A percentile compares a stretch with the other conserved stretches of the same genome.
Evolutionary conservation across 2,797 vertebrate species (phyloP).

Genomic region (Scyliorhinus canicula): DNA sequence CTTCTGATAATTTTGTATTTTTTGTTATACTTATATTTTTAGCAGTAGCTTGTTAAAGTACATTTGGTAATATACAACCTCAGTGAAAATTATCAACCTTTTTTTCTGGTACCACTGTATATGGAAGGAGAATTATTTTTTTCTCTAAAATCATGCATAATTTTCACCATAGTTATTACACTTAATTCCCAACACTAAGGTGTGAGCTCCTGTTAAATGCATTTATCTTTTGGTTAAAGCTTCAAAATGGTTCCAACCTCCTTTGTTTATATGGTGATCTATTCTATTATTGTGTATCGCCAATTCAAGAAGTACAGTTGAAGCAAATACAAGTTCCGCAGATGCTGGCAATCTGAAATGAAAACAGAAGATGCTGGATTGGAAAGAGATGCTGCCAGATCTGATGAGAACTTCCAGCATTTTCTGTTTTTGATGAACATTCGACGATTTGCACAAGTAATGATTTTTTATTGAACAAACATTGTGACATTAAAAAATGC

Average conservation of each 20-base stretch:
- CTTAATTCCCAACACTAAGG: neutral
- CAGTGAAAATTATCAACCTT: neutral
- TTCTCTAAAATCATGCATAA: neutral
- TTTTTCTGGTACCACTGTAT: constrained; percentile 35
- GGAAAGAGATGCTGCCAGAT: too few relatives aligned
- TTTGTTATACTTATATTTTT: neutral
- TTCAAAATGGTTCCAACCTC: neutral
- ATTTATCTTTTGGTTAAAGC: neutral
- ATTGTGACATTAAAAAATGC: neutral
- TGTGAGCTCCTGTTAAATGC: constrained; percentile 17
- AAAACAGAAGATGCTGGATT: too few relatives aligned
- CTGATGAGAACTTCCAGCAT: too few relatives aligned
- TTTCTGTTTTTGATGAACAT: neutral
- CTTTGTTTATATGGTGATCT: neutral
- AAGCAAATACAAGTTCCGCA: too few relatives aligned
- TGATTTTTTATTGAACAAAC: neutral
- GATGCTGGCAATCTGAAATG: too few relatives aligned
- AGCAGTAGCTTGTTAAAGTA: neutral
- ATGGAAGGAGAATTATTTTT: neutral
- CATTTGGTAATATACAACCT: neutral
- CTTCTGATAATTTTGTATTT: neutral
- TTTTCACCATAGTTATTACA: neutral
- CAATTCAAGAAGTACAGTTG: neutral
- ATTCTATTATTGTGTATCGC: neutral
- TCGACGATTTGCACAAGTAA: neutral